Conservation (phyloP, 2,113 vertebrate genomes). For the Perca flavescens region DNA sequence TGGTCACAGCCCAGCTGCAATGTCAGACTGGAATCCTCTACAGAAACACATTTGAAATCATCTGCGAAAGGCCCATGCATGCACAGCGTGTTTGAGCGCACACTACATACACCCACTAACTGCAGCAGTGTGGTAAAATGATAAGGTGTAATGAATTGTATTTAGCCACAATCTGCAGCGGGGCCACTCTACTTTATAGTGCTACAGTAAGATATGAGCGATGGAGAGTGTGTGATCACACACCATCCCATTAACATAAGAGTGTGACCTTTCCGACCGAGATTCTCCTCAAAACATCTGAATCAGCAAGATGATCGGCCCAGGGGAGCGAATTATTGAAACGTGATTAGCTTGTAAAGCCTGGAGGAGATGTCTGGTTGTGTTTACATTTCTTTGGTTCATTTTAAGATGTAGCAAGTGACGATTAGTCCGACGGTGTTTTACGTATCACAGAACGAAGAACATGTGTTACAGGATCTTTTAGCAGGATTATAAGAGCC, state of each 20-base stretch:
- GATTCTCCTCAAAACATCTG: slow-evolving; percentile 45
- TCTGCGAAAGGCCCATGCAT: neutral
- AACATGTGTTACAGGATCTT: slow-evolving; percentile 8
- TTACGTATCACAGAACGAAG: slow-evolving; percentile 37
- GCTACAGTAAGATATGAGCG: slow-evolving; percentile 25
- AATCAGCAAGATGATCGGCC: slow-evolving; percentile 50
- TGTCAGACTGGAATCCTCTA: neutral
- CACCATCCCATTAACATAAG: slow-evolving; percentile 51
- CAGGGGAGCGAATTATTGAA: slow-evolving; percentile 33
- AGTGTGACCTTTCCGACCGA: slow-evolving; percentile 54
- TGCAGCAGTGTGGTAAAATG: slow-evolving; percentile 17
- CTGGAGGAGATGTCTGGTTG: slow-evolving; percentile 8
- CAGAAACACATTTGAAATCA: slow-evolving; percentile 1
- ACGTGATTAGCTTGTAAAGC: neutral
- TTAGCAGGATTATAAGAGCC: slow-evolving; percentile 9
- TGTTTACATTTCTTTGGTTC: slow-evolving; percentile 31
- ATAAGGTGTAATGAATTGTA: slow-evolving; percentile 20
- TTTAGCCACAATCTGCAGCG: slow-evolving; percentile 39
- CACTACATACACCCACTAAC: neutral
- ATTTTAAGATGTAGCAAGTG: slow-evolving; percentile 10
- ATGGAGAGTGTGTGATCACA: slow-evolving; percentile 29
- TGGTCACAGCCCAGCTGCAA: neutral
- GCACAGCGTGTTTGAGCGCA: neutral
- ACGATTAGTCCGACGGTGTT: slow-evolving; percentile 31
- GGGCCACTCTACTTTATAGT: slow-evolving; percentile 12